Conservation (phyloP, 2,113 vertebrate species). For the Megaleporinus macrocephalus region DNA sequence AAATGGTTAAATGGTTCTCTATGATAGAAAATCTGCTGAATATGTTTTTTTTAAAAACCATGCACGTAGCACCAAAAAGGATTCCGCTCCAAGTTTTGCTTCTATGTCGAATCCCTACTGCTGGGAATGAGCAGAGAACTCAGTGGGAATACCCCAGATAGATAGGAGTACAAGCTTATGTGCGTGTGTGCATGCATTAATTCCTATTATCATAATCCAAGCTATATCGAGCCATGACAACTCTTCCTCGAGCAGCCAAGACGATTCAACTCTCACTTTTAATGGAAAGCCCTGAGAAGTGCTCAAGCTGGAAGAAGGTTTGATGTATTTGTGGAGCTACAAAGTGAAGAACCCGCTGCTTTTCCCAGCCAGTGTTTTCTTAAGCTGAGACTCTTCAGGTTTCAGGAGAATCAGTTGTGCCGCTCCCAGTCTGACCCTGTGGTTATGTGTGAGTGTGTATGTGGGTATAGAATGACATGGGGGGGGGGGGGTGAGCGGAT, state of each 20-base stretch:
- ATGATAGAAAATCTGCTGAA: too few species aligned
- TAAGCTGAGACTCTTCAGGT: slow-evolving; percentile 28
- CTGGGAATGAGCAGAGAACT: background rate
- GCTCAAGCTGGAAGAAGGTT: too few species aligned
- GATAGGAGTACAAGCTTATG: background rate
- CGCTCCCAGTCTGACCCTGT: slow-evolving; percentile 36
- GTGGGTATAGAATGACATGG: slow-evolving; percentile 65
- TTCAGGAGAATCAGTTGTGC: background rate
- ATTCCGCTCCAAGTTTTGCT: too few species aligned
- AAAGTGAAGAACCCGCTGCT: background rate
- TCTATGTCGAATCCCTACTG: too few species aligned
- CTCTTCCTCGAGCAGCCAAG: background rate
- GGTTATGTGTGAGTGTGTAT: slow-evolving; percentile 44
- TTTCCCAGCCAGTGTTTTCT: background rate
- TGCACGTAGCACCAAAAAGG: too few species aligned
- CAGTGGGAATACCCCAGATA: background rate
- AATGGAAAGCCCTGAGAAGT: background rate
- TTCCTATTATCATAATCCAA: slow-evolving; percentile 22
- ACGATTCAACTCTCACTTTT: background rate
- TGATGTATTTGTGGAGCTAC: too few species aligned
- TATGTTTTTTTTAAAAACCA: too few species aligned
- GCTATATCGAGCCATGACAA: background rate
- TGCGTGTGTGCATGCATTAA: background rate
- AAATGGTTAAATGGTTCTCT: too few species aligned
- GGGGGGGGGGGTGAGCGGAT: background rate